A percentile compares a stretch with the other conserved stretches of the same genome.
These are phyloP conservation scores for Ambastaia sidthimunki DNA, from an alignment of 2,797 vertebrate species.

Conservation along the genomic window DNA sequence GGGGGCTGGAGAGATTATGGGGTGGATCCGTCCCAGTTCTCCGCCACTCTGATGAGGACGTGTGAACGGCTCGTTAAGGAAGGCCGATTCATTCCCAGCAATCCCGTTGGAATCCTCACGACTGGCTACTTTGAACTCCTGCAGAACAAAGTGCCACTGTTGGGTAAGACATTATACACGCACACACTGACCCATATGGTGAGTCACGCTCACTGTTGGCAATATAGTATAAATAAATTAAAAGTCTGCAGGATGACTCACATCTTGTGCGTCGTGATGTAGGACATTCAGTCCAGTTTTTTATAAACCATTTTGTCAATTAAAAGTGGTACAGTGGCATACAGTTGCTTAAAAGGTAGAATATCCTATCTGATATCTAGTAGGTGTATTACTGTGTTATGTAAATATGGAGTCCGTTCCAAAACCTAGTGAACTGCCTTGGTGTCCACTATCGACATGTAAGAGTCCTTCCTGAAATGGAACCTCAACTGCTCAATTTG, in stretches of 20 bases:
- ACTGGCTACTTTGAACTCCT: slow-evolving; percentile 95
- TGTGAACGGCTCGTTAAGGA: slow-evolving; percentile 97
- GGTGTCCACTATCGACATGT: neutral
- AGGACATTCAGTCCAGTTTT: neutral
- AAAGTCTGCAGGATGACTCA: slow-evolving; percentile 36
- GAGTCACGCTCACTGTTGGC: slow-evolving; percentile 14
- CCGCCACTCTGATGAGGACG: slow-evolving; percentile 94
- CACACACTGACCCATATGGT: neutral
- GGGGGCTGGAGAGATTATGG: slow-evolving; percentile 99
- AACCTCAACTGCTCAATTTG: neutral
- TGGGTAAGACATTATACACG: slow-evolving; percentile 82
- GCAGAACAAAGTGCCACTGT: slow-evolving; percentile 97
- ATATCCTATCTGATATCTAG: neutral
- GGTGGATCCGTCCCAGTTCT: slow-evolving; percentile 98
- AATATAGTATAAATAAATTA: neutral
- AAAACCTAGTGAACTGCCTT: neutral
- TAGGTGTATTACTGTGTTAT: neutral
- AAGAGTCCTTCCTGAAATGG: neutral
- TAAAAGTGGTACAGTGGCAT: neutral
- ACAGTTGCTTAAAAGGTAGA: neutral
- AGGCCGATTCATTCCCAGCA: slow-evolving; percentile 92
- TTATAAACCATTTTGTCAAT: neutral
- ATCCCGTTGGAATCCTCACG: slow-evolving; percentile 94
- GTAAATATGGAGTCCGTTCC: neutral
- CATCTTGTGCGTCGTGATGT: neutral